Base-by-base conservation (phyloP, 2,797 vertebrate genomes). In the Neopelma chrysocephalum region DNA sequence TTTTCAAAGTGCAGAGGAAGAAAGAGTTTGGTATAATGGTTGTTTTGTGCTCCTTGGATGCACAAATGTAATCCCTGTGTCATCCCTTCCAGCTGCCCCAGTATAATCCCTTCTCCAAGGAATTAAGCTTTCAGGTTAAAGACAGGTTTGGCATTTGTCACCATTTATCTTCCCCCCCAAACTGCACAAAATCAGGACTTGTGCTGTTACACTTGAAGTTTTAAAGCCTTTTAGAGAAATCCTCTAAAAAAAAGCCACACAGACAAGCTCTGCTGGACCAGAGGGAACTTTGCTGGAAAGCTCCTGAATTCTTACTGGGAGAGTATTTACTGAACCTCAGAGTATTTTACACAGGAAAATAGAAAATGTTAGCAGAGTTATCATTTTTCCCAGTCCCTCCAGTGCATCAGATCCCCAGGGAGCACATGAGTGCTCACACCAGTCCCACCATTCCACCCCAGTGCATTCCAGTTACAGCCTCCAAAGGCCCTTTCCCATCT, bases 351-450 rank as follows among this genome's bases (percentile, higher is more conserved):
- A 27, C 34, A 17, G 5, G 20, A 68, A 66, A 68, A 36, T 0
- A 64, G 25, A 71, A 54, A 56, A 29, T 15, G 4, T n/a, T 9
- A 9, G 10, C 23, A 29, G 11, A 64, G 25, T 22, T 27, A 20
- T 11, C 8, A 12, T 42, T 70, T 79, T 54, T 20, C 10, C 40
- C 54, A 15, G 12, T 25, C 15, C 18, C 16, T 26, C 8, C 15
- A 29, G 21, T 4, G 9, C 31, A 16, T 16, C 47, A 53, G 27
- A 11, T 53, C 27, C 17, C 51, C 51, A 57, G 10, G 15, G 43
- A 53, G 22, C 43, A 57, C 38, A 34, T 0, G 2, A 1, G 9
- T 5, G 42, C 32, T 45, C 15, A 1, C 2, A 1, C 6, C 12
- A 18, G 7, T 10, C 8, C 0, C 6, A 18, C 4, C 1, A 50